Evolutionary conservation across 2,113 vertebrate species (phyloP), one percentile per base, ranked within the genome.

Genomic region (Montifringilla adamsi): DNA sequence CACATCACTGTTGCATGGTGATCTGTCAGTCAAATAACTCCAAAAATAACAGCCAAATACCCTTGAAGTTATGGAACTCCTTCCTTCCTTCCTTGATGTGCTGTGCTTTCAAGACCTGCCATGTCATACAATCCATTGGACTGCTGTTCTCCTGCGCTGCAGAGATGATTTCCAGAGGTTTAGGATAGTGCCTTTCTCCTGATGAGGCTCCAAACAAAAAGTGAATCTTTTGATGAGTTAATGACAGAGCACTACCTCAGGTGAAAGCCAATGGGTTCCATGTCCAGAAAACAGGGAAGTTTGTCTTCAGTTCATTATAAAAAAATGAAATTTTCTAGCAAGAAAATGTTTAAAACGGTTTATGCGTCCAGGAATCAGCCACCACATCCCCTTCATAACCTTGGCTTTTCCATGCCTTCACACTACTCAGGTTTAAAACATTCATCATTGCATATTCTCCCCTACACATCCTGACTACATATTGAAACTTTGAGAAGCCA

Each of bases 41-140:
- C 84, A 94, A 96, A 95, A 96, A 93, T 93, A 97, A 91, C 68
- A 94, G 39, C 78, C 53, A 85, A 91, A 84, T 79, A 49, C 49
- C 63, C 79, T 79, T 24, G 35, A 72, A 90, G 43, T 94, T 84
- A 83, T 37, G 30, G 60, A 82, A 58, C 43, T 79, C 79, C 76
- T 78, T 78, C 75, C 81, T 84, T 73, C 69, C 81, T 73, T 74
- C 67, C 83, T 88, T 86, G 70, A 62, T 56, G 53, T 30, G 33
- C 58, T 91, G 1, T 31, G n/a, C 89, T 96, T 94, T 94, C 89
- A 94, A 90, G 83, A 74, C n/a, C 69, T 88, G 75, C 88, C 87
- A 90, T 30, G 59, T 82, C 91, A 84, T 73, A 84, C 46, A 89
- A 76, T 47, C 84, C 9, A 0, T 15, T 72, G 78, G 74, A 43